phyloP scores from a whole-genome alignment of 1,140 invertebrate genomes.

The Muscidifurax raptorellus region DNA sequence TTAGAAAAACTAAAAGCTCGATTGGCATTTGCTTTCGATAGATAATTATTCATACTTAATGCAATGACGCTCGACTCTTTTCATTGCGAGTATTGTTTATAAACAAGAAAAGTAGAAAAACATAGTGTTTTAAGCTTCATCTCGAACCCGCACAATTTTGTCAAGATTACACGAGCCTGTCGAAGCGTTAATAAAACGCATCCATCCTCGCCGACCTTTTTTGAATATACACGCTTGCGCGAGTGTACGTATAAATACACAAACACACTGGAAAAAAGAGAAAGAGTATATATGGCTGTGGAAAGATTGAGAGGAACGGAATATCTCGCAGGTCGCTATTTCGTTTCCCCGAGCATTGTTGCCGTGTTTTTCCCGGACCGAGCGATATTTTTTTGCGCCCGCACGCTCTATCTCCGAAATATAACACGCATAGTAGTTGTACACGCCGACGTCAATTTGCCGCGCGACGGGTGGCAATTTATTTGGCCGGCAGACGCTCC shows the following conservation, averaged over 20 bases:
- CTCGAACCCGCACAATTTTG: not conserved
- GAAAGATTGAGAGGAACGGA: not conserved
- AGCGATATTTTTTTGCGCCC: constrained; percentile 22
- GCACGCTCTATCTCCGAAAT: not conserved
- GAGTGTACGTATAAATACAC: not conserved
- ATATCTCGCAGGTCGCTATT: not conserved
- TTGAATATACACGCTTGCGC: constrained; percentile 29
- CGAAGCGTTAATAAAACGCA: constrained; percentile 43
- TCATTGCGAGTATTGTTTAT: no score
- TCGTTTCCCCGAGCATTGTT: not conserved
- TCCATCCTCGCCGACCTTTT: constrained; percentile 2
- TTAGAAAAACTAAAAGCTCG: no score
- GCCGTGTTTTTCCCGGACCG: not conserved
- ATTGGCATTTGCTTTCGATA: no score
- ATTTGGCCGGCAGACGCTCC: constrained; percentile 3
- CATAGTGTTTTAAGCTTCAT: not conserved
- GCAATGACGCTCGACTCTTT: no score
- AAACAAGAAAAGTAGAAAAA: no score
- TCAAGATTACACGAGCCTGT: constrained; percentile 20
- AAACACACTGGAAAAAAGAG: not conserved
- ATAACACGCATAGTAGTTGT: not conserved
- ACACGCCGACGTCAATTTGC: constrained; percentile 28
- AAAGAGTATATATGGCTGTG: not conserved
- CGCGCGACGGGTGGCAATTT: constrained; percentile 26
- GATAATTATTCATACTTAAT: no score